A percentile compares a stretch with the other conserved stretches of the same genome.
These are phyloP conservation scores for Vanacampus margaritifer DNA, from an alignment of 2,113 vertebrate genomes.

Conservation along the genomic window DNA sequence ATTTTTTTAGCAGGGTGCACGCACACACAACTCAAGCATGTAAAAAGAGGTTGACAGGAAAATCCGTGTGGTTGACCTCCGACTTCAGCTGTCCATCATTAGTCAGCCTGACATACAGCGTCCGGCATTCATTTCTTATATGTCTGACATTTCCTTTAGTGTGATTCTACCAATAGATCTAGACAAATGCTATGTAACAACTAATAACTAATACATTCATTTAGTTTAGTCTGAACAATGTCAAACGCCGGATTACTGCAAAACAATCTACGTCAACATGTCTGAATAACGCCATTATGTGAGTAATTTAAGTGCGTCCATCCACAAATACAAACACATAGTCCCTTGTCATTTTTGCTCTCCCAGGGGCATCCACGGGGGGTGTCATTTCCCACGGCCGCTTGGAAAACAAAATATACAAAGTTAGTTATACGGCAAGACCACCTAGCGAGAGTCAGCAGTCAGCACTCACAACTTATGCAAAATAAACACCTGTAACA, in stretches of 20 bases:
- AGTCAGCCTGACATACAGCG: conserved; percentile 64
- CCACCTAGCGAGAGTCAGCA: conserved; percentile 62
- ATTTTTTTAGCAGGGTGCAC: too few relatives aligned
- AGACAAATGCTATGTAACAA: too few relatives aligned
- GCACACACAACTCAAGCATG: not conserved
- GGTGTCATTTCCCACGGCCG: conserved; percentile 71
- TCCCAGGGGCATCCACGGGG: conserved; percentile 44
- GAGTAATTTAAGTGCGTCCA: not conserved
- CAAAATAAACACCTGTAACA: conserved; percentile 63
- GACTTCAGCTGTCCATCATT: conserved; percentile 62
- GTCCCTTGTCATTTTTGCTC: conserved; percentile 9
- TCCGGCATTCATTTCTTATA: conserved; percentile 40
- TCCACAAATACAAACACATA: too few relatives aligned
- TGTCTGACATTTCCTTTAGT: conserved; percentile 34
- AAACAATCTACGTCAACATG: too few relatives aligned
- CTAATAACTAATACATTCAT: too few relatives aligned
- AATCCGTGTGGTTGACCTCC: conserved; percentile 38
- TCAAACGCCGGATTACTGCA: too few relatives aligned
- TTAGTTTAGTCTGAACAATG: too few relatives aligned
- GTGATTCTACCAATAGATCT: not conserved
- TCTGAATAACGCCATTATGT: not conserved
- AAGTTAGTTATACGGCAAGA: conserved; percentile 48
- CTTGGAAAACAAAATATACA: conserved; percentile 75
- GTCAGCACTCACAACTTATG: conserved; percentile 40
- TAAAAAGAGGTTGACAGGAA: conserved; percentile 6